Base-by-base conservation (phyloP, 1,140 invertebrate genomes). In the Leptopilina clavipes region DNA sequence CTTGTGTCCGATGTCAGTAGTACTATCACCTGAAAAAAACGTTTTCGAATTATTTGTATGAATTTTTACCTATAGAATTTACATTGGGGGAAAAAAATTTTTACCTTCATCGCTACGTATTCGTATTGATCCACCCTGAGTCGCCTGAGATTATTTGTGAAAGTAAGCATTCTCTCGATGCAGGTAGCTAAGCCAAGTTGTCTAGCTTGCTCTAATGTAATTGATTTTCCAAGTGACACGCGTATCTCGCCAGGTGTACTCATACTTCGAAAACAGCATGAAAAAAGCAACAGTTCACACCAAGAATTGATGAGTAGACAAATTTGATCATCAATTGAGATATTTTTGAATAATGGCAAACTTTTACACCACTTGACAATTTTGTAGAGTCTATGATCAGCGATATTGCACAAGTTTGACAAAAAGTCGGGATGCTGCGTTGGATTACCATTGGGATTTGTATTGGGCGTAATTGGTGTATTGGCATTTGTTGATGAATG, bases 291-390 rank as follows among this genome's bases (percentile, higher is more conserved):
- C 72, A 99, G 90, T 89, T 99, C 98, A 90, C 97, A 98, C 98
- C 98, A 99, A 54, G 97, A 98, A 89, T 99, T 99, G 83, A 99
- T 98, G 48, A 99, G 93, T 81, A 99, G 90, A 84, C 97, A 95
- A 78, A 98, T 99, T 91, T 99, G 98, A 92, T 99, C 98, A 90
- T 98, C 97, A 85, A 97, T 97, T 77, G 96, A 96, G 84, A 99
- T 98, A 89, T 98, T 97, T 87, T 98, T 97, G 89, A 99, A 99
- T 5, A 99, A 93, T 11, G 98, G 98, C 86, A 99, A 91, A 90
- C 97, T 98, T 89, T 99, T 97, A 91, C 98, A 98, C 98, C 98
- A 99, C 86, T 98, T 98, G 73, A 99, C 98, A 81, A 99, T 98
- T 91, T 98, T 98, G 88, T 99, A 99, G 0, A 99, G 93, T 44